A percentile compares a stretch with the other conserved stretches of the same genome.
Evolutionary conservation across 2,113 vertebrate species (phyloP).

Genomic region (Petroica traversi): DNA sequence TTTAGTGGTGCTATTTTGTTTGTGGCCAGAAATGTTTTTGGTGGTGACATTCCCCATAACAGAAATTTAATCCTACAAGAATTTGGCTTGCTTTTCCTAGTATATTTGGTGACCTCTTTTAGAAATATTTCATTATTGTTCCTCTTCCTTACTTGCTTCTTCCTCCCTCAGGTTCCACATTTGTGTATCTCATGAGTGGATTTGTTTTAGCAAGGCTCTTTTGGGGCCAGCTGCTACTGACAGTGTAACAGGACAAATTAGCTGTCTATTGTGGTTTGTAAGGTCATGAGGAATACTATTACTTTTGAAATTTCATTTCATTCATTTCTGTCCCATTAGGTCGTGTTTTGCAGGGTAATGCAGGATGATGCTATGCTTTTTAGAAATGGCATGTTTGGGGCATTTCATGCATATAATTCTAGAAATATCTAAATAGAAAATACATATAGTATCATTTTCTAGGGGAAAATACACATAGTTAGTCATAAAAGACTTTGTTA

Average conservation of each 20-base stretch:
- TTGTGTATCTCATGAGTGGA: rapidly evolving
- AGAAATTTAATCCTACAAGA: neutral
- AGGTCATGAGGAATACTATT: neutral
- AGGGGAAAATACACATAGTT: neutral
- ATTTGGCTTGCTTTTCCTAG: neutral
- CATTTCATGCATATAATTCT: neutral
- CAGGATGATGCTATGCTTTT: neutral
- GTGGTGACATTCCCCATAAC: neutral
- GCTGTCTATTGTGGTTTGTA: neutral
- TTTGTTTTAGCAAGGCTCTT: neutral
- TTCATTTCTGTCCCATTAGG: neutral
- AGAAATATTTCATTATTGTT: neutral
- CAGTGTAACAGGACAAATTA: neutral
- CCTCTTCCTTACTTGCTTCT: neutral
- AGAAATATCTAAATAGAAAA: neutral
- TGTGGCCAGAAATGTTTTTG: neutral
- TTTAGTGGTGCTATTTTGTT: neutral
- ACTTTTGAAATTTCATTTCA: neutral
- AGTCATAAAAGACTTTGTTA: neutral
- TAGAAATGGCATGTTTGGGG: neutral
- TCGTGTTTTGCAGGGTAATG: neutral
- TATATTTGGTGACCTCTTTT: neutral
- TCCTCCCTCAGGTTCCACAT: neutral
- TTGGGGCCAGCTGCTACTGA: neutral
- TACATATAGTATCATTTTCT: neutral